Evolutionary conservation across 1,140 invertebrate genomes (phyloP).

Genomic region (Drosophila seguyi): DNA sequence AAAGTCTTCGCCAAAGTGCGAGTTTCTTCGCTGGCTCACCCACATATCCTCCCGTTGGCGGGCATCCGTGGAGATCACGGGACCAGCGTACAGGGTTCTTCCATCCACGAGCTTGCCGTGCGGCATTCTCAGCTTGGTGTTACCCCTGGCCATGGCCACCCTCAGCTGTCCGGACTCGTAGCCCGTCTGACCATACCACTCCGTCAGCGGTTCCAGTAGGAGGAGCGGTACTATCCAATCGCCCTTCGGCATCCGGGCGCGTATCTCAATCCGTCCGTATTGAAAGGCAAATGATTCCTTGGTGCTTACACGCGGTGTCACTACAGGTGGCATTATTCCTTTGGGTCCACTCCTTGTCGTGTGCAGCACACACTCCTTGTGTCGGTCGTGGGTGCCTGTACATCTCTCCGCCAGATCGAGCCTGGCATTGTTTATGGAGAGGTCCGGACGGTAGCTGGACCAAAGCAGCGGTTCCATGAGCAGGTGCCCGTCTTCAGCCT

Average conservation of each 20-base stretch:
- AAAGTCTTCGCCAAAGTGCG: slow-evolving; percentile 87
- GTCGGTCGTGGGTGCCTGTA: slow-evolving; percentile 60
- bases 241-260: slow-evolving; percentile 57
- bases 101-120: slow-evolving; percentile 68
- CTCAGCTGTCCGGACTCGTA: slow-evolving; percentile 83
- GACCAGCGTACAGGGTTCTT: slow-evolving; percentile 78
- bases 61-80: slow-evolving; percentile 70
- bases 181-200: slow-evolving; percentile 65
- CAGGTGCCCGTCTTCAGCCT: slow-evolving; percentile 37
- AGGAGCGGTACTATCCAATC: slow-evolving; percentile 79
- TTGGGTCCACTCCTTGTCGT: slow-evolving; percentile 58
- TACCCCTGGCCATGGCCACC: slow-evolving; percentile 86
- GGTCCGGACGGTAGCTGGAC: slow-evolving; percentile 64
- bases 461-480: slow-evolving; percentile 58
- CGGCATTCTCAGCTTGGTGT: slow-evolving; percentile 78
- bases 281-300: slow-evolving; percentile 69
- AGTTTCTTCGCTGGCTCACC: slow-evolving; percentile 43
- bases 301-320: slow-evolving; percentile 56
- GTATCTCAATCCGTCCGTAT: slow-evolving; percentile 66
- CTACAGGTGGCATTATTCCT: slow-evolving; percentile 65
- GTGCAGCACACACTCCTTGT: slow-evolving; percentile 49
- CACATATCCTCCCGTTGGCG: slow-evolving; percentile 63
- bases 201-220: slow-evolving; percentile 58
- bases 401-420: slow-evolving; percentile 65
- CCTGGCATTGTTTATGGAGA: slow-evolving; percentile 44